Percentiles rank a stretch among this genome's conserved stretches.
Conservation (phyloP, 2,888 invertebrate genomes). For the Acronicta alni region DNA sequence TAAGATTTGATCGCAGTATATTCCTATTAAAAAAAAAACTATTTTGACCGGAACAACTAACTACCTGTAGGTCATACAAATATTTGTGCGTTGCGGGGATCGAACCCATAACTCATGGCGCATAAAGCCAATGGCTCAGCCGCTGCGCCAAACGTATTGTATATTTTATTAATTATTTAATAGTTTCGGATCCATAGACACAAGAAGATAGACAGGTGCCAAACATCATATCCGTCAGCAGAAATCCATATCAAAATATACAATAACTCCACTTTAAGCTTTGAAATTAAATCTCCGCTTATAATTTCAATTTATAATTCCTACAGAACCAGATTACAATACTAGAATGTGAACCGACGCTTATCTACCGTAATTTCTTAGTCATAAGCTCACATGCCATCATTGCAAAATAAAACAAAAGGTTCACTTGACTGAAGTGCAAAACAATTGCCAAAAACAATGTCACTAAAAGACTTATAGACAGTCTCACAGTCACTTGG, state of each 20-base stretch:
- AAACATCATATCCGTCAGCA: not conserved
- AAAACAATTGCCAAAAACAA: not conserved
- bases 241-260: not conserved
- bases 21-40: too few species aligned
- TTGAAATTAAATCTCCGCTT: not conserved
- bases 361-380: conserved; percentile 47
- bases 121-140: too few species aligned
- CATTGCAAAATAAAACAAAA: conserved; percentile 14
- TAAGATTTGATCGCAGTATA: too few species aligned
- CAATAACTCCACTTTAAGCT: not conserved
- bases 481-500: too few species aligned
- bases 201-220: not conserved
- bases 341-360: conserved; percentile 6
- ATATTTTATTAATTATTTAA: too few species aligned
- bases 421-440: conserved; percentile 6
- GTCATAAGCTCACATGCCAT: conserved; percentile 46
- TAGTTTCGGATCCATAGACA: too few species aligned
- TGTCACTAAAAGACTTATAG: too few species aligned
- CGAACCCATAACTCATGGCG: too few species aligned
- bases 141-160: too few species aligned
- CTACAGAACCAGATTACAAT: conserved; percentile 35
- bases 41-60: too few species aligned
- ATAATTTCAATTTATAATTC: not conserved
- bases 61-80: too few species aligned
- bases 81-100: too few species aligned